Percentiles rank a stretch among this genome's conserved stretches.
Evolutionary conservation across 2,888 invertebrate genomes (phyloP).

Genomic region (Agapostemon virescens): DNA sequence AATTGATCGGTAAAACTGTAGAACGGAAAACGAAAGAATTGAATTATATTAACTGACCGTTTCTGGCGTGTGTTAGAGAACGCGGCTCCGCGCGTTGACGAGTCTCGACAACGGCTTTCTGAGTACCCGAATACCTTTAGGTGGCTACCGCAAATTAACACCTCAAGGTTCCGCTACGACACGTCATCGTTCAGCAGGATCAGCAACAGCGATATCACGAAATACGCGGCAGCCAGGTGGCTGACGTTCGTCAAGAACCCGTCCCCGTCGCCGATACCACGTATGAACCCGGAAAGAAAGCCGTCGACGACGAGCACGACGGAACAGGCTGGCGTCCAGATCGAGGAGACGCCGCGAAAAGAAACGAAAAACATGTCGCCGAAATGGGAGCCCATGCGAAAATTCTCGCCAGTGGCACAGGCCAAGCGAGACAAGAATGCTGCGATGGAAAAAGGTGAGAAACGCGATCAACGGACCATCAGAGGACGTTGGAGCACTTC

Average conservation of each 20-base stretch:
- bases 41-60: slow-evolving; percentile 31
- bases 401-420: slow-evolving; percentile 56
- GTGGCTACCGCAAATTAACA: slow-evolving; percentile 64
- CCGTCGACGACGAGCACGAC: slow-evolving; percentile 19
- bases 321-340: slow-evolving; percentile 14
- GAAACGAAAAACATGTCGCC: slow-evolving; percentile 44
- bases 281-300: slow-evolving; percentile 58
- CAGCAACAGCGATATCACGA: slow-evolving; percentile 57
- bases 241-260: slow-evolving; percentile 68
- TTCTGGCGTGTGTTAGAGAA: slow-evolving; percentile 45
- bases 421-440: slow-evolving; percentile 25
- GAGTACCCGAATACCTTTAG: slow-evolving; percentile 59
- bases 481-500: not conserved
- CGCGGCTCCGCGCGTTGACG: slow-evolving; percentile 24
- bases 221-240: slow-evolving; percentile 66
- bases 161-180: slow-evolving; percentile 63
- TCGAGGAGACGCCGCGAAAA: slow-evolving; percentile 27
- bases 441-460: slow-evolving; percentile 46
- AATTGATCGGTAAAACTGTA: not conserved
- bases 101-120: slow-evolving; percentile 53
- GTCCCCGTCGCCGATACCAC: slow-evolving; percentile 64
- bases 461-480: not conserved
- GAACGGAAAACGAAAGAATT: not conserved
- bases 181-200: slow-evolving; percentile 64
- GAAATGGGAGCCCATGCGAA: slow-evolving; percentile 68